Evolutionary conservation across 2,888 invertebrate species (phyloP).

Genomic region (Fragum whitleyi): DNA sequence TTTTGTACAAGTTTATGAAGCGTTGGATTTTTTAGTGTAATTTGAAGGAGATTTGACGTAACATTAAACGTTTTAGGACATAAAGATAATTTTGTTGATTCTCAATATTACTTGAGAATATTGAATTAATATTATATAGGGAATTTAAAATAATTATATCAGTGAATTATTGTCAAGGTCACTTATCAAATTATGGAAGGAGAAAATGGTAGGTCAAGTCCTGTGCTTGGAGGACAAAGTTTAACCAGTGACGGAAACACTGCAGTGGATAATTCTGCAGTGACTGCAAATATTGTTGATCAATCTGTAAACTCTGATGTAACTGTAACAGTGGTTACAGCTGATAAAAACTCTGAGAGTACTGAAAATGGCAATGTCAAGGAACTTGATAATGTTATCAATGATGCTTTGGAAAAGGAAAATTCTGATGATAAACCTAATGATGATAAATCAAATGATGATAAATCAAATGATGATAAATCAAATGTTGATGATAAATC

Average conservation of each 20-base stretch:
- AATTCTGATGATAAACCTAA: background rate
- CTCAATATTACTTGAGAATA: too few species aligned
- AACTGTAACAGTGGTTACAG: background rate
- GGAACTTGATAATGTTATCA: background rate
- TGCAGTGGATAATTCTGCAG: background rate
- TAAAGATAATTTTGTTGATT: too few species aligned
- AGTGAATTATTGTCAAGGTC: background rate
- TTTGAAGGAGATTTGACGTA: background rate
- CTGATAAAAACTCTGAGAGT: slow-evolving; percentile 4
- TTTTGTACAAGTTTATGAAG: background rate
- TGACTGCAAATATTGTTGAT: slow-evolving; percentile 1
- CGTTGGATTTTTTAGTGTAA: background rate
- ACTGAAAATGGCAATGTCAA: slow-evolving; percentile 17
- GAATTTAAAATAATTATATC: background rate
- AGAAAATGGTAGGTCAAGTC: background rate
- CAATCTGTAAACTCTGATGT: background rate
- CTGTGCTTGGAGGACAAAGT: background rate
- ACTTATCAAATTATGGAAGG: background rate
- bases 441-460: background rate
- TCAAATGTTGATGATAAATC: background rate
- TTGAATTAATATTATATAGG: background rate
- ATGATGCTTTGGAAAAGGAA: slow-evolving; percentile 6
- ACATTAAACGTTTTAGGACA: too few species aligned
- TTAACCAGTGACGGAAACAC: background rate
- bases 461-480: background rate